Evolutionary conservation across 2,113 vertebrate species (phyloP), one percentile per base, ranked within the genome.

Genomic region (Drymodes brunneopygia): DNA sequence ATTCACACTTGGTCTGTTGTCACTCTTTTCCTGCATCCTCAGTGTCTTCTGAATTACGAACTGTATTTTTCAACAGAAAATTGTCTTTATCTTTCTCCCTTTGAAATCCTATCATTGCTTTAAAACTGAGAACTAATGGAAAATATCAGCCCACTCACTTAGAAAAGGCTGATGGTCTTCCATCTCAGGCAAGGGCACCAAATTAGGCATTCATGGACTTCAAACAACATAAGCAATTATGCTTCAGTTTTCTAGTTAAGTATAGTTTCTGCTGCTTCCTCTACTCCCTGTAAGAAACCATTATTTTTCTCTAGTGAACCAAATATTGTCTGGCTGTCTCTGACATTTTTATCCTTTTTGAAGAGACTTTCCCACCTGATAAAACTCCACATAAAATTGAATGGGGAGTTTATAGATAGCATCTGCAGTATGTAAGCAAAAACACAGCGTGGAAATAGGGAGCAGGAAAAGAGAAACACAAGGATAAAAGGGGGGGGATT

Each of bases 401-500:
- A 80, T 56, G 18, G 10, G 15, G 36, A 58, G 21, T 72, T 93
- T 45, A 84, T 10, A 90, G 38, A 35, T 13, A 86, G 7, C 11
- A 62, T 72, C 64, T 88, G 51, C 25, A 60, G 15, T 13, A 64
- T 31, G 7, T 9, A 58, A 87, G 25, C 44, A 15, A 67, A 85
- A 92, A 51, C 11, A 64, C 10, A 66, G 10, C 0, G 1, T 33
- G 14, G 22, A 75, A 72, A 25, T 33, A 35, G 4, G 28, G 38
- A 83, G 19, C 11, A 42, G 71, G 31, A 75, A 69, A 19, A 64
- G 9, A 81, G 25, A 71, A 84, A 33, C 10, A 36, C 11, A 81
- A 74, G 6, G 10, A 40, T 57, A 47, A 80, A 71, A 48, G 11
- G 1, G 18, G 4, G 13, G 6, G 13, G 3, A 0, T 0, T 36